These are phyloP conservation scores for Euphydryas editha DNA, from an alignment of 2,888 invertebrate species.

Conservation along the genomic window DNA sequence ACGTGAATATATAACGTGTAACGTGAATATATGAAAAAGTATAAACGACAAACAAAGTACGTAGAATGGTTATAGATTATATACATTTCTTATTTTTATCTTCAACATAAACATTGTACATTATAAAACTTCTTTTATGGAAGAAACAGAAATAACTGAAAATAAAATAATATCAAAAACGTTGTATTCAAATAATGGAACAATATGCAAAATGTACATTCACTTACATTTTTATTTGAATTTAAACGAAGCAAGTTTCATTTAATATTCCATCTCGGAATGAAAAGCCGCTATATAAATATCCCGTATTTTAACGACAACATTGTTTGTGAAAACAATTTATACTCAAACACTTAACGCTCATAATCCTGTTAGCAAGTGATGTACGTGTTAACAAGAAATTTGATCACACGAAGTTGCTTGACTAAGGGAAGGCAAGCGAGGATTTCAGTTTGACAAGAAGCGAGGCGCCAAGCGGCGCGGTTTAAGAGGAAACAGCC, in stretches of 20 bases:
- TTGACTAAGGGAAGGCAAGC: conserved; percentile 3
- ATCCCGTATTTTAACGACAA: not conserved
- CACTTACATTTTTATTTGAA: not conserved
- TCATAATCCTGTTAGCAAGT: conserved; percentile 11
- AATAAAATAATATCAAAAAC: not conserved
- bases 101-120: no score
- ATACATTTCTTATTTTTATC: no score
- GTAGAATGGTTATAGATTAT: no score
- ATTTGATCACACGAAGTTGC: conserved; percentile 10
- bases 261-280: conserved; percentile 8
- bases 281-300: not conserved
- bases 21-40: no score
- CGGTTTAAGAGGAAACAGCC: not conserved
- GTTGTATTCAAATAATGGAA: not conserved
- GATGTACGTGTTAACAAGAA: conserved; percentile 13
- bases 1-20: no score
- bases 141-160: not conserved
- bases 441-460: conserved; percentile 9
- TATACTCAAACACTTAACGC: conserved; percentile 7
- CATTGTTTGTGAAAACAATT: conserved; percentile 5
- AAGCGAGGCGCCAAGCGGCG: not conserved
- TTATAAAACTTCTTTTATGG: not conserved
- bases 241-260: conserved; percentile 4
- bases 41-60: no score
- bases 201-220: not conserved